A percentile compares a stretch with the other conserved stretches of the same genome.
These are phyloP conservation scores for Diarsia brunnea DNA, from an alignment of 2,888 invertebrate species.

Conservation along the genomic window DNA sequence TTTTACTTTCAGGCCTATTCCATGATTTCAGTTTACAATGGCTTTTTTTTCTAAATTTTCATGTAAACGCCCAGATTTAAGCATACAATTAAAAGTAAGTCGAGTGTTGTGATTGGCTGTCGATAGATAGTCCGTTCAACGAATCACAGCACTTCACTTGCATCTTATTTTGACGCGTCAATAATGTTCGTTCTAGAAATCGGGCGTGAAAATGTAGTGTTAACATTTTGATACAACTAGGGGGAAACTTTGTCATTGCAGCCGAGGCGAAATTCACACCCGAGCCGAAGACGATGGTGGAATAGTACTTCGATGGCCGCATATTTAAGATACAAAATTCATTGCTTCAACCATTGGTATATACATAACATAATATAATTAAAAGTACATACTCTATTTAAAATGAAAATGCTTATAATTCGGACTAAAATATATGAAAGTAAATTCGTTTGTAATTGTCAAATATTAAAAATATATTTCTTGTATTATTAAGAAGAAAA, in stretches of 20 bases:
- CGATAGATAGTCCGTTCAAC: neutral
- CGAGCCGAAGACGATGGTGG: neutral
- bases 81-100: neutral
- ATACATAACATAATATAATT: neutral
- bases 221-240: neutral
- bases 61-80: neutral
- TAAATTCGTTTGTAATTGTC: conserved; percentile 37
- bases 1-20: neutral
- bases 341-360: neutral
- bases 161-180: neutral
- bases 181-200: neutral
- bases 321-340: neutral
- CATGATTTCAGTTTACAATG: neutral
- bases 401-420: conserved; percentile 48
- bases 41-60: neutral
- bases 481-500: neutral
- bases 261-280: neutral
- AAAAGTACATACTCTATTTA: neutral
- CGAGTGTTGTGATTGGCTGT: neutral
- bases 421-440: conserved; percentile 16
- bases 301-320: neutral
- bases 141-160: neutral
- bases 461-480: conserved; percentile 21
- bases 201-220: too few species aligned
- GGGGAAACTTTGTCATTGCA: neutral